Percentiles rank a stretch among this genome's conserved stretches.
Evolutionary conservation across 1,140 invertebrate species (phyloP).

Genomic region (Trigoniulus corallinus): DNA sequence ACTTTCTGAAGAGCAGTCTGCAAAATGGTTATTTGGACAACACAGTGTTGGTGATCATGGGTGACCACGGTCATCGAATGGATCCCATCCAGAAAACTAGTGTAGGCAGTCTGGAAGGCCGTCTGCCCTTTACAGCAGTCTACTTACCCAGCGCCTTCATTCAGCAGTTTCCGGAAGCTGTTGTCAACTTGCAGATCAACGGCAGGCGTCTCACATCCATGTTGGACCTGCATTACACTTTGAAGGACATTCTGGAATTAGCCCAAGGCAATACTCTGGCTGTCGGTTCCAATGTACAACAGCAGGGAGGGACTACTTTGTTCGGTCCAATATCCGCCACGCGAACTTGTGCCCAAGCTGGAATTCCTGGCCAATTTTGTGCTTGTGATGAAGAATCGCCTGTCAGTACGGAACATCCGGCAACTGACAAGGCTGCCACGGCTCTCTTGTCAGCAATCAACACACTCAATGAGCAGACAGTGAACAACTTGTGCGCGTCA

Average conservation of each 20-base stretch:
- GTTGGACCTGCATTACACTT: conserved; percentile 58
- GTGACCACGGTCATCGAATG: conserved; percentile 25
- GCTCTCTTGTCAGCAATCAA: conserved; percentile 11
- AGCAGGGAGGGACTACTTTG: background rate
- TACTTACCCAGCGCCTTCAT: conserved; percentile 20
- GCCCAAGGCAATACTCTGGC: conserved; percentile 17
- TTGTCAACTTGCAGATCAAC: conserved; percentile 33
- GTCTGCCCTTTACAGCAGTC: conserved; percentile 23
- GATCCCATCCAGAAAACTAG: conserved; percentile 22
- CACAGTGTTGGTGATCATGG: conserved; percentile 24
- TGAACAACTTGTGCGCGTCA: background rate
- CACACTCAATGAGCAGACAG: background rate
- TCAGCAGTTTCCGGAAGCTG: conserved; percentile 17
- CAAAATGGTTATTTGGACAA: conserved; percentile 12
- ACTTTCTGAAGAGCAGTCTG: conserved; percentile 16
- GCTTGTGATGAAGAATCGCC: conserved; percentile 22
- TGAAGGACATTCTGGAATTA: conserved; percentile 42
- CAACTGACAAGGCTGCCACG: conserved; percentile 5
- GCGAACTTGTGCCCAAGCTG: conserved; percentile 29
- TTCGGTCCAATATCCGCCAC: conserved; percentile 11
- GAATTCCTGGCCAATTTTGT: conserved; percentile 32
- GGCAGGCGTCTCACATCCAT: conserved; percentile 50
- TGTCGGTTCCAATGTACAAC: background rate
- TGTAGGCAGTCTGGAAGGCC: conserved; percentile 25
- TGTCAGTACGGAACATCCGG: conserved; percentile 10